Evolutionary conservation across 1,140 invertebrate species (phyloP).

Genomic region (Orius insidiosus): DNA sequence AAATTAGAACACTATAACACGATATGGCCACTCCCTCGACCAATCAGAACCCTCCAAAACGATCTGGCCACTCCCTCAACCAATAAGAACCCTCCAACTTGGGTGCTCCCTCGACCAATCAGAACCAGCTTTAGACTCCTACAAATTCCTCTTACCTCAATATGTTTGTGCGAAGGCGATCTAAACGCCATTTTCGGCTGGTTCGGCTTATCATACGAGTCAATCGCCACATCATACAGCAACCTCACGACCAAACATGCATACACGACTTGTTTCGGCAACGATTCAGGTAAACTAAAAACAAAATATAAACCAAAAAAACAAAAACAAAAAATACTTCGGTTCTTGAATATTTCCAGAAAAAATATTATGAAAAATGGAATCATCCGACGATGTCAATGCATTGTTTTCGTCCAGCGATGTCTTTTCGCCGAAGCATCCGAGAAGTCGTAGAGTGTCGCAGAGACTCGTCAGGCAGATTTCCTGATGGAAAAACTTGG

Average conservation of each 20-base stretch:
- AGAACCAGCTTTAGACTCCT: too few species aligned
- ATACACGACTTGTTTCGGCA: slow-evolving; percentile 50
- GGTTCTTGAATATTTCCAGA: slow-evolving; percentile 51
- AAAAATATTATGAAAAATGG: slow-evolving; percentile 48
- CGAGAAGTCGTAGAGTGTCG: slow-evolving; percentile 75
- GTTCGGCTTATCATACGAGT: slow-evolving; percentile 73
- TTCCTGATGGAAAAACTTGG: slow-evolving; percentile 93
- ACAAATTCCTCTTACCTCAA: too few species aligned
- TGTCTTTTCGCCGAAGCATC: slow-evolving; percentile 61
- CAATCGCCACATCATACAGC: slow-evolving; percentile 80
- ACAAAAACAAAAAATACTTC: slow-evolving; percentile 19
- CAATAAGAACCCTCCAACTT: background rate
- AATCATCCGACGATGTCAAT: slow-evolving; percentile 21
- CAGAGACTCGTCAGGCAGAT: slow-evolving; percentile 74
- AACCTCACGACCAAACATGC: slow-evolving; percentile 64
- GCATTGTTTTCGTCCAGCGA: slow-evolving; percentile 29
- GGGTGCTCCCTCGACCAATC: too few species aligned
- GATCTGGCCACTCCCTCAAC: too few species aligned
- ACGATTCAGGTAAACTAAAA: slow-evolving; percentile 33
- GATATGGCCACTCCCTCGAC: too few species aligned
- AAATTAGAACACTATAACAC: too few species aligned
- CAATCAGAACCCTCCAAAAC: too few species aligned
- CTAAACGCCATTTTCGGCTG: slow-evolving; percentile 42
- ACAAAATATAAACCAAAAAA: too few species aligned
- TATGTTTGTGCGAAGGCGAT: slow-evolving; percentile 37